These are phyloP conservation scores for Pongo pygmaeus DNA, from an alignment of 2,113 vertebrate genomes.

Conservation along the genomic window DNA sequence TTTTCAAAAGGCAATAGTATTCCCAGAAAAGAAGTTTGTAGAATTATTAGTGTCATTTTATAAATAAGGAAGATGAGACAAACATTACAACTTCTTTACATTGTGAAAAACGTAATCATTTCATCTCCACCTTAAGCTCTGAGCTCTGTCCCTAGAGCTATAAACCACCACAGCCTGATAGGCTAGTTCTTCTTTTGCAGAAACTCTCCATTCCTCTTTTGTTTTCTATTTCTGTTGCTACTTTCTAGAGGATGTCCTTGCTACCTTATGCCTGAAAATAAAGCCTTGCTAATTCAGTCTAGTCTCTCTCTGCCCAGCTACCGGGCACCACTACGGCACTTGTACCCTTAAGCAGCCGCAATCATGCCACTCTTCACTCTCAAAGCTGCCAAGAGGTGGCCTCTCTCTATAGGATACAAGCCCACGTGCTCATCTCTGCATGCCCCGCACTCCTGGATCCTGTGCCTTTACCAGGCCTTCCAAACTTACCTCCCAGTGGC, in stretches of 20 bases:
- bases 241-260: background rate
- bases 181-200: background rate
- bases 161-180: fast-evolving
- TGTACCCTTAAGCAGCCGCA: background rate
- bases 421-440: fast-evolving
- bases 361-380: background rate
- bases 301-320: background rate
- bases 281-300: background rate
- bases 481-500: too few relatives aligned
- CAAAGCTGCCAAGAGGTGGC: background rate
- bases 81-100: background rate
- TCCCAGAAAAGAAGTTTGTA: constrained; percentile 1
- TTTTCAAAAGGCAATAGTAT: constrained; percentile 9
- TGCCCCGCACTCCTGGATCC: too few relatives aligned
- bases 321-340: background rate
- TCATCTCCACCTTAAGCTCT: background rate
- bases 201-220: background rate
- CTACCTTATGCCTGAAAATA: background rate
- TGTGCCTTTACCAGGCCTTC: fast-evolving
- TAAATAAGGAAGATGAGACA: background rate
- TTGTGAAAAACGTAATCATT: background rate
- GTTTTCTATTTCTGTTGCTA: background rate
- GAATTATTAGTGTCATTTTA: constrained; percentile 33
- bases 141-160: background rate
- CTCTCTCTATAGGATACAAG: background rate